phyloP scores from a whole-genome alignment of 2,797 vertebrate genomes.

The Amphiprion clarkii region DNA sequence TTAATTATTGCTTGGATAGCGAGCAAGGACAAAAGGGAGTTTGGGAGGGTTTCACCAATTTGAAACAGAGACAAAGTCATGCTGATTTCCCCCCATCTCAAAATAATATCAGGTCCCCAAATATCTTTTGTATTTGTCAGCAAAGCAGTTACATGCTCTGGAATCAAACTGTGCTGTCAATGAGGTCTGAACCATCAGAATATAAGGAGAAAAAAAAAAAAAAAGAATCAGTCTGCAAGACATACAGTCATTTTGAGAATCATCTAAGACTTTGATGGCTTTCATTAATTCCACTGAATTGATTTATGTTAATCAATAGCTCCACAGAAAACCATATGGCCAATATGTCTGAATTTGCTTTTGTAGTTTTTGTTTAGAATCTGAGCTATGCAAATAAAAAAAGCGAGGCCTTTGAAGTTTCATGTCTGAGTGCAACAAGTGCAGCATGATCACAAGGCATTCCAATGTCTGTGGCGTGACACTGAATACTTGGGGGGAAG shows the following conservation, averaged over 20 bases:
- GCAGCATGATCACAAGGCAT: constrained; percentile 84
- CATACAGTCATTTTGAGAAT: constrained; percentile 33
- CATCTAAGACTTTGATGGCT: constrained; percentile 49
- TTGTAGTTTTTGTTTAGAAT: constrained; percentile 82
- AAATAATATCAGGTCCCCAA: constrained; percentile 62
- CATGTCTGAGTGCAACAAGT: constrained; percentile 83
- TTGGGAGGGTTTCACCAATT: constrained; percentile 79
- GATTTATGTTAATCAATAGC: constrained; percentile 77
- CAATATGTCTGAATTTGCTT: constrained; percentile 71
- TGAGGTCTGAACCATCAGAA: constrained; percentile 27
- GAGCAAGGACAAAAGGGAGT: constrained; percentile 71
- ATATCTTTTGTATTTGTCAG: constrained; percentile 54
- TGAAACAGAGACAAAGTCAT: constrained; percentile 71
- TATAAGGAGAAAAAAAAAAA: neutral
- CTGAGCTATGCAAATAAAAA: constrained; percentile 77
- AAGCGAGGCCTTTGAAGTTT: constrained; percentile 77
- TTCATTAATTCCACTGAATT: constrained; percentile 64
- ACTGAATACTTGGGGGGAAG: constrained; percentile 81
- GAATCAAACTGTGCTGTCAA: constrained; percentile 37
- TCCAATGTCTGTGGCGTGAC: constrained; percentile 85
- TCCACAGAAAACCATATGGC: constrained; percentile 62
- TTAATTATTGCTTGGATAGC: constrained; percentile 82
- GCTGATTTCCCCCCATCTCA: constrained; percentile 56
- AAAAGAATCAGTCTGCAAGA: constrained; percentile 22
- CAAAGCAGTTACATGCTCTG: constrained; percentile 25